Evolutionary conservation across 2,113 vertebrate genomes (phyloP).

Genomic region (Protobothrops mucrosquamatus): DNA sequence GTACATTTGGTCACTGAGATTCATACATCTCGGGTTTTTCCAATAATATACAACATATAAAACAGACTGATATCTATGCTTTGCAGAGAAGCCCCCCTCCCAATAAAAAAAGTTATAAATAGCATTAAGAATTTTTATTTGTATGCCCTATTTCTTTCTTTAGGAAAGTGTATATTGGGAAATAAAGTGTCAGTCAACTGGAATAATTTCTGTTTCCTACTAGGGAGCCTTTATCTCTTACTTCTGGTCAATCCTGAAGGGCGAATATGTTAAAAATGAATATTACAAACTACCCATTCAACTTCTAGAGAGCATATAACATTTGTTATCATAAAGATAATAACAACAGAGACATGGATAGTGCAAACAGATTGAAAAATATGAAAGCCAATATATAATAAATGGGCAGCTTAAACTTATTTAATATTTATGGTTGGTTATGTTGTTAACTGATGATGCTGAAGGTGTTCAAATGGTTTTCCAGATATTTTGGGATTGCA

Average conservation of each 20-base stretch:
- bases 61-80: background rate
- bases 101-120: background rate
- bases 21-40: background rate
- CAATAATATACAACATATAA: background rate
- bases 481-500: background rate
- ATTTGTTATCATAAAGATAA: background rate
- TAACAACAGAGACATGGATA: background rate
- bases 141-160: constrained; percentile 7
- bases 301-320: background rate
- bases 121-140: background rate
- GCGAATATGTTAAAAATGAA: constrained; percentile 11
- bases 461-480: background rate
- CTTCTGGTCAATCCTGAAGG: constrained; percentile 6
- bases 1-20: background rate
- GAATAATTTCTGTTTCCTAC: background rate
- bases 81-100: background rate
- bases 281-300: background rate
- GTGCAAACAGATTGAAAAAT: background rate
- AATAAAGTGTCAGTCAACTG: constrained; percentile 2
- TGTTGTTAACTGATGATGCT: background rate
- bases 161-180: background rate
- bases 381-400: background rate
- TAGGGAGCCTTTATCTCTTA: background rate
- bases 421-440: background rate
- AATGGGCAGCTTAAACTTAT: background rate